Evolutionary conservation across 2,888 invertebrate species (phyloP).

Genomic region (Ommatoiulus sabulosus): DNA sequence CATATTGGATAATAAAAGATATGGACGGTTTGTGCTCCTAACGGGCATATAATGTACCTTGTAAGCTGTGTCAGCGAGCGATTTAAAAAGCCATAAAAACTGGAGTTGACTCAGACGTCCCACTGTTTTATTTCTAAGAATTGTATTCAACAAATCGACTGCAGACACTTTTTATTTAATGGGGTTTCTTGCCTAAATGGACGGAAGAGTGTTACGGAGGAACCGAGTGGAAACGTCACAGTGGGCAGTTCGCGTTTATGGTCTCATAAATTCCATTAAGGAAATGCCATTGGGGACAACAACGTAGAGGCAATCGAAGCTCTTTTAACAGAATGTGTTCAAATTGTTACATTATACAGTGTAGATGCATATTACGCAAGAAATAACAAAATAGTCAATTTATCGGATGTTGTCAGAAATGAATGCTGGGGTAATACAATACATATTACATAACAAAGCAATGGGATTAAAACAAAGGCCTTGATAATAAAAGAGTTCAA

Average conservation of each 20-base stretch:
- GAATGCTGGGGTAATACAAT: no score
- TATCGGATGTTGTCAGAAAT: neutral
- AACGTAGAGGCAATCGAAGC: neutral
- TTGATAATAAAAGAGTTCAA: no score
- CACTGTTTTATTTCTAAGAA: slow-evolving; percentile 50
- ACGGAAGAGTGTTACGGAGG: slow-evolving; percentile 31
- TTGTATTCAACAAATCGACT: slow-evolving; percentile 48
- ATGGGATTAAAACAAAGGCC: no score
- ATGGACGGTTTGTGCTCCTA: neutral
- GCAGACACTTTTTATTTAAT: slow-evolving; percentile 32
- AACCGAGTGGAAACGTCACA: slow-evolving; percentile 24
- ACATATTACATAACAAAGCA: no score
- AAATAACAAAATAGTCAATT: no score
- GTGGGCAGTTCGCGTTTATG: slow-evolving; percentile 45
- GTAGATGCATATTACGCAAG: no score
- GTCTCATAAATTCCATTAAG: slow-evolving; percentile 20
- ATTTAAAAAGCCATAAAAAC: slow-evolving; percentile 47
- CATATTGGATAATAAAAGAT: neutral
- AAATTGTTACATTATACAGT: neutral
- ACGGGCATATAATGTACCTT: slow-evolving; percentile 25
- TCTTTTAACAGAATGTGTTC: neutral
- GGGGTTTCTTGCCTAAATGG: slow-evolving; percentile 26
- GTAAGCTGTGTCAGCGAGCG: slow-evolving; percentile 20
- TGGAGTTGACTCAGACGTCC: slow-evolving; percentile 26
- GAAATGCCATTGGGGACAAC: neutral